Evolutionary conservation across 2,888 invertebrate species (phyloP), one percentile per base, ranked within the genome.

Genomic region (Sinhomidia bicolor): DNA sequence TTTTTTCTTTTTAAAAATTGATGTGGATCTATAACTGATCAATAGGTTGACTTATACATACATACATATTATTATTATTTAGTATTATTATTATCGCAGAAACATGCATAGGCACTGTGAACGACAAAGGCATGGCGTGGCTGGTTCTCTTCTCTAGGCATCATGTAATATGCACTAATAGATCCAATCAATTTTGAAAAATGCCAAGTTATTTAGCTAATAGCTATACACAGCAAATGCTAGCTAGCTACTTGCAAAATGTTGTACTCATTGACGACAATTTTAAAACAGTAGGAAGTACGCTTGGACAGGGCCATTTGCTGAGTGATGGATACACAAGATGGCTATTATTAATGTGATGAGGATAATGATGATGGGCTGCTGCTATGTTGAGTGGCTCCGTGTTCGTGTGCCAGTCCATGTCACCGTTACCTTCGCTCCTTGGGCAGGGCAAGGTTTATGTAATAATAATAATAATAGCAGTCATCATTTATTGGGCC

Each of bases 361-460:
- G 41, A 71, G 32, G 65, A 65, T 44, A 41, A 71, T 71, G 68
- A 20, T 44, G 41, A 71, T 23, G 68, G 41, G 68, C 7, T 7
- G n/a, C 12, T 23, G 36, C n/a, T 0, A 0, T 65, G 26, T 14
- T 62, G 62, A 62, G 62, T 62, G 9, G 29, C 65, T 2, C 32
- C 17, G 12, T 12, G 26, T 26, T 60, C 26, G 17, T 36, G 65
- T 65, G 29, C 29, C 29, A 1, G 41, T 41, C 68, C 68, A 65
- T 65, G 68, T 68, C 41, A 41, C 12, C n/a, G n/a, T 62, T 29
- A 32, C n/a, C 29, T 36, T 68, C 68, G 7, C 32, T n/a, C n/a
- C 23, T 23, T 74, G 74, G 74, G 74, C 74, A 74, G 74, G 74
- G 74, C 74, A 44, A 74, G 47, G 74, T 47, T 74, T 74, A 74